Evolutionary conservation across 2,888 invertebrate genomes (phyloP), one percentile per base, ranked within the genome.

Genomic region (Drosophila imparisetae): DNA sequence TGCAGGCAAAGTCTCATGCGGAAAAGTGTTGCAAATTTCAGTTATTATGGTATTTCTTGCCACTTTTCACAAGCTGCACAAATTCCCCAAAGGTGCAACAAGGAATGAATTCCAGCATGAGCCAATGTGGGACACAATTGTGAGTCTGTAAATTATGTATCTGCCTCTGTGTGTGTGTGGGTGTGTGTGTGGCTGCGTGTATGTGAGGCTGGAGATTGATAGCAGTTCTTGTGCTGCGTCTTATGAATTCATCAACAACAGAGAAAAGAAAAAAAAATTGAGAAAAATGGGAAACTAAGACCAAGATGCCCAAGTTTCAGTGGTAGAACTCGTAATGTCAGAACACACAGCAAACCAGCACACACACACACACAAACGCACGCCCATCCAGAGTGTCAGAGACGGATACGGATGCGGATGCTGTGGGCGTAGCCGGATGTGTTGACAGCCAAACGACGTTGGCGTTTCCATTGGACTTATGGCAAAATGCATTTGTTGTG

Each of bases 251-350:
- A 83, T 85, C 80, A 79, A 36, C 68, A 67, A 62, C 72, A 62
- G 70, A 83, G 45, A 45, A 45, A 45, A 24, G 24, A 45, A 45
- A 2, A 45, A 83, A 83, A 83, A 83, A 74, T 76, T 70, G 73
- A 73, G 81, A 81, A 79, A 86, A 86, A 86, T 86, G 76, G 76
- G 79, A 81, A 78, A 64, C 81, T 83, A 57, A 76, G 81, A 72
- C 81, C 76, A 76, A 81, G 80, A 78, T 70, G 70, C 62, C 53
- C 52, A 48, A 54, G 50, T 54, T 59, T 64, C 60, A 66, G 59
- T 63, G 42, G 61, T 58, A 53, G 34, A 27, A 55, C 57, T 55
- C 49, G 40, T 49, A 62, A 61, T 64, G 72, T 36, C 36, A 45
- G 24, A 15, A 52, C 66, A 69, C 61, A 52, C 13, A 36, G 27